Percentiles rank a stretch among this genome's conserved stretches.
Conservation (phyloP, 2,797 vertebrate species). For the Oryzias sinensis region DNA sequence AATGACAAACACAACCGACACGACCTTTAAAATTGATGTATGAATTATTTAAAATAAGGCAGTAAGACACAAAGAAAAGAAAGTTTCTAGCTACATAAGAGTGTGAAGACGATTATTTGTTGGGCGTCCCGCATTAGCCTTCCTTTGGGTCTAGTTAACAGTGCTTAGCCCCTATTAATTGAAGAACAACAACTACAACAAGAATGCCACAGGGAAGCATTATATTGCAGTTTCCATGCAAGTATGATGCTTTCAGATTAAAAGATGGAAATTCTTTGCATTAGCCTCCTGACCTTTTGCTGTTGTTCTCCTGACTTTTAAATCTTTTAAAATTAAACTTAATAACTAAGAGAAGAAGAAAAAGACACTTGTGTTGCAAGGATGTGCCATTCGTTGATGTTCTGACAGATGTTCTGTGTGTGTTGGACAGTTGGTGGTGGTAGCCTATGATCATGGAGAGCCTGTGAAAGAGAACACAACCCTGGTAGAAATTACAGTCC, state of each 20-base stretch:
- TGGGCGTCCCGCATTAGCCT: conserved; percentile 32
- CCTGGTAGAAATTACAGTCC: conserved; percentile 87
- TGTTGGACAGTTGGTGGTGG: conserved; percentile 83
- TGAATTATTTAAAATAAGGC: conserved; percentile 6
- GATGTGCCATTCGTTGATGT: not conserved
- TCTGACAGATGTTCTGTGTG: conserved; percentile 12
- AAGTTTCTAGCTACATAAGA: conserved; percentile 5
- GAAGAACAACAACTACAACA: conserved; percentile 26
- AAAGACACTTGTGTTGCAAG: not conserved
- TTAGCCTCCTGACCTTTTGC: conserved; percentile 2
- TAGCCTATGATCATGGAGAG: conserved; percentile 92
- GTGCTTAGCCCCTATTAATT: conserved; percentile 45
- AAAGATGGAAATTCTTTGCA: conserved; percentile 9
- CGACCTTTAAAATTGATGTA: not conserved
- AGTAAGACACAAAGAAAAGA: not conserved
- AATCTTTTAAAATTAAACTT: not conserved
- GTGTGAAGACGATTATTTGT: conserved; percentile 15
- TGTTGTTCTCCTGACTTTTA: not conserved
- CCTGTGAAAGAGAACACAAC: conserved; percentile 87
- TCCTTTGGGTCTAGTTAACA: conserved; percentile 47
- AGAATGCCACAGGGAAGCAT: conserved; percentile 24
- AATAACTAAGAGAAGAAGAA: not conserved
- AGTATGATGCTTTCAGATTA: conserved; percentile 22
- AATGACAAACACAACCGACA: no score
- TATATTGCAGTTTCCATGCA: conserved; percentile 18